phyloP scores from a whole-genome alignment of 1,140 invertebrate genomes.

The Pseudomyrmex sp. region DNA sequence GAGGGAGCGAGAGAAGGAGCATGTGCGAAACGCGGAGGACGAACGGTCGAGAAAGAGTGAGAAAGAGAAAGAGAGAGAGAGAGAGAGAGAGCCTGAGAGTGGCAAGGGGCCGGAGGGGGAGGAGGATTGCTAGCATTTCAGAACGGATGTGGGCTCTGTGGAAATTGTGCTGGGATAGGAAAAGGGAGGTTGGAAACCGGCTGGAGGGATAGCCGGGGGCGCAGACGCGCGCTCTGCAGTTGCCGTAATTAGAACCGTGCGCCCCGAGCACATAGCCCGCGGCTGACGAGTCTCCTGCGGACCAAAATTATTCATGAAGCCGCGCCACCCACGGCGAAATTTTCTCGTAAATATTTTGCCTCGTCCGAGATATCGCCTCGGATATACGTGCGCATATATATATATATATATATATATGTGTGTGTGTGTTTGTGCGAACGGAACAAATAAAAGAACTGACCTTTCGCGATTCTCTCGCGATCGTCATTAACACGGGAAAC shows the following conservation, averaged over 20 bases:
- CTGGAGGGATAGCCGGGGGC: conserved; percentile 73
- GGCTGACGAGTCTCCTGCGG: conserved; percentile 83
- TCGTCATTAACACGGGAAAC: conserved; percentile 9
- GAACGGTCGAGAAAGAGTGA: background rate
- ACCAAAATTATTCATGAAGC: conserved; percentile 85
- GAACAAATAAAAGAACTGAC: background rate
- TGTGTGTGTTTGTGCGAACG: conserved; percentile 29
- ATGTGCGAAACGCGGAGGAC: too few relatives aligned
- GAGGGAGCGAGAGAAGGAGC: conserved; percentile 33
- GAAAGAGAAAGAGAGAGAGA: conserved; percentile 10
- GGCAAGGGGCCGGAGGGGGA: conserved; percentile 35
- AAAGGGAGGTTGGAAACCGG: conserved; percentile 76
- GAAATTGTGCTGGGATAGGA: conserved; percentile 75
- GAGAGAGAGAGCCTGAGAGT: conserved; percentile 2
- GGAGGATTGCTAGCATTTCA: conserved; percentile 67
- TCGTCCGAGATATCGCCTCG: conserved; percentile 73
- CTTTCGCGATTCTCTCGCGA: background rate
- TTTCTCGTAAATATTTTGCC: conserved; percentile 84
- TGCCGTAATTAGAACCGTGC: conserved; percentile 84
- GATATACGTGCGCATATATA: conserved; percentile 31
- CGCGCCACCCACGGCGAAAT: conserved; percentile 79
- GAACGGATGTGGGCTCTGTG: conserved; percentile 75
- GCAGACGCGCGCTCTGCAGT: conserved; percentile 81
- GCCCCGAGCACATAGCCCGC: conserved; percentile 74
- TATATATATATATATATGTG: too few relatives aligned